A percentile compares a stretch with the other conserved stretches of the same genome.
Evolutionary conservation across 2,888 invertebrate species (phyloP).

Genomic region (Dexiosoma caninum): DNA sequence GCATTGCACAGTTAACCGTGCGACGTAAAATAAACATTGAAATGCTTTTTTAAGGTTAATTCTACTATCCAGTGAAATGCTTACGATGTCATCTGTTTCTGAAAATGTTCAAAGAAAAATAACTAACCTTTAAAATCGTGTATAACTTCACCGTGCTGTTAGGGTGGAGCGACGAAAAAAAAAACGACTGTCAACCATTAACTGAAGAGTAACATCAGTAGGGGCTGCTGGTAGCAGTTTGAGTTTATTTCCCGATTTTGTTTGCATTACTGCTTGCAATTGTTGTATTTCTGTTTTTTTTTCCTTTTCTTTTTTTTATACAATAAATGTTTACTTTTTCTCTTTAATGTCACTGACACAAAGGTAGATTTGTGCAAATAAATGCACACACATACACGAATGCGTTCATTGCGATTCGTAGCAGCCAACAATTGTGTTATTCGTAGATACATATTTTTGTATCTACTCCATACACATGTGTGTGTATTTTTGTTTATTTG

Average conservation of each 20-base stretch:
- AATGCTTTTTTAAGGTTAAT: constrained; percentile 43
- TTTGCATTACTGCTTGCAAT: constrained; percentile 52
- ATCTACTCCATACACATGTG: too few relatives aligned
- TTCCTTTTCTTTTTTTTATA: too few relatives aligned
- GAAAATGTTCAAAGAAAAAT: constrained; percentile 3
- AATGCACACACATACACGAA: neutral
- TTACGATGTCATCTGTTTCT: constrained; percentile 39
- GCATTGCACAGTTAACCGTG: neutral
- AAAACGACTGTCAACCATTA: neutral
- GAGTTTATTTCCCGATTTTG: constrained; percentile 53
- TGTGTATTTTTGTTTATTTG: neutral
- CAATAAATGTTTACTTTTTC: constrained; percentile 59
- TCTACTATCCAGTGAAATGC: neutral
- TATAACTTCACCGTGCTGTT: constrained; percentile 20
- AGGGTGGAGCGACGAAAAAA: neutral
- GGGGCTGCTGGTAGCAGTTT: neutral
- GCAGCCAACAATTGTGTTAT: neutral
- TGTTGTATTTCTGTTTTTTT: constrained; percentile 44
- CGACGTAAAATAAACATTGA: constrained; percentile 2
- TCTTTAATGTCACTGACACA: constrained; percentile 39
- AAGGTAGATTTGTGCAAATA: constrained; percentile 3
- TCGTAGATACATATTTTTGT: neutral
- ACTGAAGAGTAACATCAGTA: neutral
- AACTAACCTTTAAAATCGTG: constrained; percentile 15
- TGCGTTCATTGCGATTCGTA: neutral